Conservation (phyloP, 2,113 vertebrate genomes). For the Prionailurus viverrinus region DNA sequence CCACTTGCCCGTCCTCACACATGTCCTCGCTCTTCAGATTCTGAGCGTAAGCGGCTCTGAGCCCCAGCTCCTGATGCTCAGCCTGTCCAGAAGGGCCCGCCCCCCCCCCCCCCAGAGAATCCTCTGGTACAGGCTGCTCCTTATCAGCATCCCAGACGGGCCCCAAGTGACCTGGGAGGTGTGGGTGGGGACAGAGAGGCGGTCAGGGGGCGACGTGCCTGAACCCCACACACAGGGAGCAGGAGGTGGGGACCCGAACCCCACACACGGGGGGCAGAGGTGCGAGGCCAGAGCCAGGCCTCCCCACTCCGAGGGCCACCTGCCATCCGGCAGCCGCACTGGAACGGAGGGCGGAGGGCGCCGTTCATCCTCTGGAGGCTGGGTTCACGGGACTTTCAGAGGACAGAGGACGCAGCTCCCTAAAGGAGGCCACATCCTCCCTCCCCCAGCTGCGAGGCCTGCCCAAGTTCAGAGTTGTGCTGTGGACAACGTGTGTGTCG, state of each 20-base stretch:
- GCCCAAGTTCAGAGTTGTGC: neutral
- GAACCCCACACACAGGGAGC: no score
- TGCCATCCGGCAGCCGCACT: neutral
- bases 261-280: no score
- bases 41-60: neutral
- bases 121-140: rapidly evolving
- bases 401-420: no score
- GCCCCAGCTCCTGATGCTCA: neutral
- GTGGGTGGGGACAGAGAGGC: neutral
- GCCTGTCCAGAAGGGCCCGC: rapidly evolving
- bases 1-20: rapidly evolving
- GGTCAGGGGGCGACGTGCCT: neutral
- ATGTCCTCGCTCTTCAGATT: neutral
- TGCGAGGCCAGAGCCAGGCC: neutral
- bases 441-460: neutral
- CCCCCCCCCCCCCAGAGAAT: rapidly evolving
- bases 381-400: neutral
- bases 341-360: no score
- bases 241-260: no score
- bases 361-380: rapidly evolving
- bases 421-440: neutral
- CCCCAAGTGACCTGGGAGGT: neutral
- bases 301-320: rapidly evolving
- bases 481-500: rapidly evolving
- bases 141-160: rapidly evolving